A percentile compares a stretch with the other conserved stretches of the same genome.
phyloP scores from a whole-genome alignment of 2,797 vertebrate genomes.

The Schizopygopsis pylzovi region DNA sequence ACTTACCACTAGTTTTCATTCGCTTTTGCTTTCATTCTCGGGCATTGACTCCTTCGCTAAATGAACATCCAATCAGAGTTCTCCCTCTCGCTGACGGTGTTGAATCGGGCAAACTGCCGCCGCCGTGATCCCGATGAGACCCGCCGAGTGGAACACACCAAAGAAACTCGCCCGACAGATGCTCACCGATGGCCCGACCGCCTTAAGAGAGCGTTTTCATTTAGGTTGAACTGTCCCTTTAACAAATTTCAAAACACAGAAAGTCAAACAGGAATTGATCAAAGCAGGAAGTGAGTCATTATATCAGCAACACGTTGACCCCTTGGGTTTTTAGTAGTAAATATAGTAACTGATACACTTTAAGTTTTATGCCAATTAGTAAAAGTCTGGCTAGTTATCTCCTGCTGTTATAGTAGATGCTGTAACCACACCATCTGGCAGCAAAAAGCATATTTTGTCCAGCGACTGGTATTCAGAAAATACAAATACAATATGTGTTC shows the following conservation, averaged over 20 bases:
- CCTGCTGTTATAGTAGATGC: not conserved
- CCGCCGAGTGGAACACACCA: too few species aligned
- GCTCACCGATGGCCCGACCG: too few species aligned
- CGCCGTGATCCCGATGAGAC: too few species aligned
- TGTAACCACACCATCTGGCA: conserved; percentile 3
- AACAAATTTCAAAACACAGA: not conserved
- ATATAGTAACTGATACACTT: not conserved
- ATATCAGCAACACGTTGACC: not conserved
- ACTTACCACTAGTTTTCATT: too few species aligned
- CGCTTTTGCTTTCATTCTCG: too few species aligned
- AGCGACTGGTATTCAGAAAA: not conserved
- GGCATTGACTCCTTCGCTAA: too few species aligned
- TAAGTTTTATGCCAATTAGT: not conserved
- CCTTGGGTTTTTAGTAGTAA: not conserved
- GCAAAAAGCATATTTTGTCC: not conserved
- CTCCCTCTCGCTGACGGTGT: too few species aligned
- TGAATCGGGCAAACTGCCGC: too few species aligned
- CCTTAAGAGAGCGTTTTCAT: not conserved
- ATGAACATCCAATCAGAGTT: too few species aligned
- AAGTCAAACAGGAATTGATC: not conserved
- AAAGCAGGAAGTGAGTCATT: not conserved
- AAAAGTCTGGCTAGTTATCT: not conserved
- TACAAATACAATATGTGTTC: not conserved
- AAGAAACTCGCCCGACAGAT: too few species aligned
- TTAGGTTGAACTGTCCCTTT: not conserved